Conservation (phyloP, 2,888 invertebrate genomes). For the Rhagonycha lutea region DNA sequence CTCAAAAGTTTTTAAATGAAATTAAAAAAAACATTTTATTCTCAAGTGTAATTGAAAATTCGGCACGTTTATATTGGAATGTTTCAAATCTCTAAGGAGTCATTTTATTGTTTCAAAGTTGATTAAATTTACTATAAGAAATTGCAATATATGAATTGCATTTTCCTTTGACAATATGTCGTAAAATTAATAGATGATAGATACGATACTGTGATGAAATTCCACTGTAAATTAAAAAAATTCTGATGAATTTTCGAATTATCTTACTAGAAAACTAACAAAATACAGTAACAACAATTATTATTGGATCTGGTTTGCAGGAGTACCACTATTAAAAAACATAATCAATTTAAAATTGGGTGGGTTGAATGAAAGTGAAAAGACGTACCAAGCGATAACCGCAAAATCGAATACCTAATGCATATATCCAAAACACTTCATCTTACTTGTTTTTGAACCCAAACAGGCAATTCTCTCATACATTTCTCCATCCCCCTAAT, state of each 20-base stretch:
- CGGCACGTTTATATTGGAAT: background rate
- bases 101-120: background rate
- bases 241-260: background rate
- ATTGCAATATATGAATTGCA: background rate
- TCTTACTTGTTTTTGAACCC: background rate
- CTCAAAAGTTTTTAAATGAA: background rate
- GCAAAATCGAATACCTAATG: background rate
- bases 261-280: background rate
- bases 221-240: too few relatives aligned
- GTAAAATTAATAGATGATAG: background rate
- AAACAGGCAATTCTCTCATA: background rate
- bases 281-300: too few relatives aligned
- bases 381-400: background rate
- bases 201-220: background rate
- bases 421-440: background rate
- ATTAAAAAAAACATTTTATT: background rate
- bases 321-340: background rate
- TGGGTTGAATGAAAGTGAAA: background rate
- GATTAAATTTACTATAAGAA: background rate
- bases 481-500: background rate
- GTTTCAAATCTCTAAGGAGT: background rate
- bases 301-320: background rate
- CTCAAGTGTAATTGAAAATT: background rate
- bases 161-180: background rate
- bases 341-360: background rate